Percentiles rank a stretch among this genome's conserved stretches.
phyloP scores from a whole-genome alignment of 92 coral and sea anemone genomes.

The Anthopleura xanthogrammica region DNA sequence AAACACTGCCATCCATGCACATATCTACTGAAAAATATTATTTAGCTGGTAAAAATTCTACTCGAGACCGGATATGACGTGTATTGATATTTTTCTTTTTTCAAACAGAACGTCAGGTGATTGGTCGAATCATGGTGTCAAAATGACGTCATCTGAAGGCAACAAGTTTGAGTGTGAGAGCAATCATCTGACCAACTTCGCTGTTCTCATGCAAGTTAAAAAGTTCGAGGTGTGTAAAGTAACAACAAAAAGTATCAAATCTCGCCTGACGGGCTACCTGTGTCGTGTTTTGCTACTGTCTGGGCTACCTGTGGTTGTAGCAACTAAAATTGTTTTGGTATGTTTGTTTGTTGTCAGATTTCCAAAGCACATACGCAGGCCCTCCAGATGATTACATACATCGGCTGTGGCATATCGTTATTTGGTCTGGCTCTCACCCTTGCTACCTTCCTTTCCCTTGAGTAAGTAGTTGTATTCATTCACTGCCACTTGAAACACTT shows the following conservation, averaged over 20 bases:
- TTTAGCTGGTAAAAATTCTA: too few species aligned
- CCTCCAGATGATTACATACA: slow-evolving; percentile 75
- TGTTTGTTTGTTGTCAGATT: slow-evolving; percentile 36
- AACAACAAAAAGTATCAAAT: background rate
- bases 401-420: slow-evolving; percentile 91
- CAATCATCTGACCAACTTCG: slow-evolving; percentile 90
- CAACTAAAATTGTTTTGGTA: background rate
- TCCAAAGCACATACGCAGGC: slow-evolving; percentile 48
- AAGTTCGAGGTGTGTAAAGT: slow-evolving; percentile 58
- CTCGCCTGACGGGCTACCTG: too few species aligned
- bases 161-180: slow-evolving; percentile 55
- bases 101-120: slow-evolving; percentile 33
- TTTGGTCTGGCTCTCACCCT: slow-evolving; percentile 86
- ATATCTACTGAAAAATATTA: too few species aligned
- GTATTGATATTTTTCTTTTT: background rate
- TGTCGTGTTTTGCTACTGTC: too few species aligned
- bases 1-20: too few species aligned
- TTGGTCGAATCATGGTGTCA: slow-evolving; percentile 68
- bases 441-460: slow-evolving; percentile 86
- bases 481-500: too few species aligned
- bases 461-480: slow-evolving; percentile 55
- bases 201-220: slow-evolving; percentile 92
- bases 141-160: slow-evolving; percentile 25
- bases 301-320: too few species aligned
- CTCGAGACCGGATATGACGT: background rate